Evolutionary conservation across 30 jellyfish, hydroid and myxozoan genomes (phyloP).

Genomic region (Chironex yamaguchii): DNA sequence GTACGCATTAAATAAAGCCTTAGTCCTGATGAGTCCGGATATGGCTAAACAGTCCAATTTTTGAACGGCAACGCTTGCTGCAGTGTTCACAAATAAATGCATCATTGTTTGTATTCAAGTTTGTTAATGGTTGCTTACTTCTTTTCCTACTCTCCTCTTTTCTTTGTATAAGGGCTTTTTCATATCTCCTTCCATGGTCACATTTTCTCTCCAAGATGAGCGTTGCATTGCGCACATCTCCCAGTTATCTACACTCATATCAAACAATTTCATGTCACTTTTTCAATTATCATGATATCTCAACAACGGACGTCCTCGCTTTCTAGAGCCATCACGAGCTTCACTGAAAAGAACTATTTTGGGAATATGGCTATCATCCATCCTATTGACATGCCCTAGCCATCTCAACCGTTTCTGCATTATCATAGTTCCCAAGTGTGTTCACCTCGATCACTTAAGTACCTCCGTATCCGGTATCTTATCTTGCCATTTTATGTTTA

Average conservation of each 20-base stretch:
- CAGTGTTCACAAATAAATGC: no score
- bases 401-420: slow-evolving; percentile 6
- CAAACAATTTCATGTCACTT: background rate
- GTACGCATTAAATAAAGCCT: no score
- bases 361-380: background rate
- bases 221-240: slow-evolving; percentile 1
- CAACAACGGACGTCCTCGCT: slow-evolving; percentile 31
- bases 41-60: no score
- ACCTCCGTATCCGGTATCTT: no score
- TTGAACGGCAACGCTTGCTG: no score
- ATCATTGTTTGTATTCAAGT: no score
- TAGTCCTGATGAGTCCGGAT: no score
- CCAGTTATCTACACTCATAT: background rate
- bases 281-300: background rate
- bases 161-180: background rate
- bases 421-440: background rate
- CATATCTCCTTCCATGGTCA: background rate
- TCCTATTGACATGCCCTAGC: slow-evolving; percentile 46
- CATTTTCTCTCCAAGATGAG: slow-evolving; percentile 4
- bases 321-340: slow-evolving; percentile 49
- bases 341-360: slow-evolving; percentile 16
- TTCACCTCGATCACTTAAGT: no score
- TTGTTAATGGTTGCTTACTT: background rate
- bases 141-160: slow-evolving; percentile 3
- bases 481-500: no score